Evolutionary conservation across 2,797 vertebrate genomes (phyloP).

Genomic region (Coregonus suidteri): DNA sequence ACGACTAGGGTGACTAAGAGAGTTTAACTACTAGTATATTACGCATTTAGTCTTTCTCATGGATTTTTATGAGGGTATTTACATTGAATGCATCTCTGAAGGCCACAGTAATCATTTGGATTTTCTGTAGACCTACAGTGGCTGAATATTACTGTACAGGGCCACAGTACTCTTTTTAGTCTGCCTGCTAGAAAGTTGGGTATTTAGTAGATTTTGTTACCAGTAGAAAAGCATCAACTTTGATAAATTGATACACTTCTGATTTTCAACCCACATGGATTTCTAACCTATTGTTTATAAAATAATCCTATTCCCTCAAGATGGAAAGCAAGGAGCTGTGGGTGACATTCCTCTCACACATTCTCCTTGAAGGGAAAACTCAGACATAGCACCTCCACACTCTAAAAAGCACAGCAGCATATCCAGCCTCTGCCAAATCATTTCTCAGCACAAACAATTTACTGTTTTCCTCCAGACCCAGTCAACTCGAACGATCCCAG

Average conservation of each 20-base stretch:
- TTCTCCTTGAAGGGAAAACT: conserved; percentile 22
- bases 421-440: conserved; percentile 42
- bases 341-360: conserved; percentile 26
- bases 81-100: background rate
- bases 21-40: conserved; percentile 11
- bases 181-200: no score
- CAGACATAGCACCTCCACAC: background rate
- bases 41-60: conserved; percentile 19
- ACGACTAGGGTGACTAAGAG: conserved; percentile 22
- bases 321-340: background rate
- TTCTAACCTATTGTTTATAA: conserved; percentile 3
- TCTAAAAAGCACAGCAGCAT: background rate
- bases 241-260: background rate
- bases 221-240: no score
- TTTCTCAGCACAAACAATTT: conserved; percentile 45
- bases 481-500: conserved; percentile 46
- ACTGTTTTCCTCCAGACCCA: conserved; percentile 31
- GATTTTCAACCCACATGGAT: background rate
- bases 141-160: background rate
- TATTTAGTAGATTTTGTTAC: no score
- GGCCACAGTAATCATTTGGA: background rate
- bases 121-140: background rate
- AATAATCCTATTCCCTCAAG: background rate
- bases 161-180: background rate
- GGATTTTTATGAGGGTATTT: background rate